Conservation (phyloP, 2,113 vertebrate species). For the Gymnogyps californianus region DNA sequence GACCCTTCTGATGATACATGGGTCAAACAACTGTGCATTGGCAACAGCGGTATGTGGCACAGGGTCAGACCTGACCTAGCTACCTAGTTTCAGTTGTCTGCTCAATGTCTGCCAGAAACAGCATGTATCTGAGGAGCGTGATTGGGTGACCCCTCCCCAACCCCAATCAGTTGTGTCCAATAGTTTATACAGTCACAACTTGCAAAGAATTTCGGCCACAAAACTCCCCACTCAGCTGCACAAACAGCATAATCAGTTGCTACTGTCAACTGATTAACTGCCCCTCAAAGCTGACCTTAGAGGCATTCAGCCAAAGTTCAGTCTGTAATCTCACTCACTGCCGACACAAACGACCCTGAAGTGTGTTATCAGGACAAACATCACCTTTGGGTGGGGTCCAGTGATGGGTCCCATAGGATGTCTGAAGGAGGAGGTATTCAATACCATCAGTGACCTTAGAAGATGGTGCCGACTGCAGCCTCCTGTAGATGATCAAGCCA, state of each 20-base stretch:
- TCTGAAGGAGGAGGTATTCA: constrained; percentile 92
- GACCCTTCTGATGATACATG: not conserved
- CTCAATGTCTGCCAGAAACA: not conserved
- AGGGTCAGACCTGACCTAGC: not conserved
- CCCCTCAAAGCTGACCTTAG: not conserved
- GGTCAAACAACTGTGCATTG: fast-evolving
- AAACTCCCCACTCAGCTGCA: not conserved
- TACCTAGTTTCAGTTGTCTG: not conserved
- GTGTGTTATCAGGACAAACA: not conserved
- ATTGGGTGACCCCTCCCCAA: fast-evolving
- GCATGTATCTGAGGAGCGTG: fast-evolving
- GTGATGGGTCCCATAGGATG: constrained; percentile 91
- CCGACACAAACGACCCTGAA: not conserved
- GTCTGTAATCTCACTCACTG: not conserved
- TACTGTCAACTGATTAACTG: not conserved
- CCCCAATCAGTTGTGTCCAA: fast-evolving
- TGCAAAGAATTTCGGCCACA: not conserved
- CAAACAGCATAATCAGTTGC: not conserved
- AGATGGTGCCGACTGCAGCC: constrained; percentile 49
- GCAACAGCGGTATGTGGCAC: not conserved
- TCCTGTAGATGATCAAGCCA: constrained; percentile 92
- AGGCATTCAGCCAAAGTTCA: not conserved
- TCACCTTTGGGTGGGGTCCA: constrained; percentile 99
- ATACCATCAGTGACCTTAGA: constrained; percentile 68
- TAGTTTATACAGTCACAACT: not conserved